phyloP scores from a whole-genome alignment of 1,140 invertebrate species.

The Plodia interpunctella region DNA sequence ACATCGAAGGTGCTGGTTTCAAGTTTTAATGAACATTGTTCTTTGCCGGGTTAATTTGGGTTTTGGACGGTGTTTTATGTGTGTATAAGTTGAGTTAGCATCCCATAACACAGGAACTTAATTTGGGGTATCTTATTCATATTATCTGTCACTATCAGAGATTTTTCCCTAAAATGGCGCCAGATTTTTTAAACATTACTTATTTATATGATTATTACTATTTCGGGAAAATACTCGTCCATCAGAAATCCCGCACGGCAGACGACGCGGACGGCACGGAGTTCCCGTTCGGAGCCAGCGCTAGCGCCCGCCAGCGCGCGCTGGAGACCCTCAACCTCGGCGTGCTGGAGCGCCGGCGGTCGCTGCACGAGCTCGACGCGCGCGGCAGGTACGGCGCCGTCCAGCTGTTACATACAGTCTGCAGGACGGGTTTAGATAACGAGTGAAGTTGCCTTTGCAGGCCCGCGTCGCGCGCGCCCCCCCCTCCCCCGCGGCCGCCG shows the following conservation, averaged over 20 bases:
- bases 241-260: not conserved
- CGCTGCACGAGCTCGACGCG: constrained; percentile 1
- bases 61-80: too few species aligned
- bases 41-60: too few species aligned
- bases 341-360: constrained; percentile 36
- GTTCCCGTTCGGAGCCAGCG: constrained; percentile 20
- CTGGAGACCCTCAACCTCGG: constrained; percentile 60
- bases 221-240: not conserved
- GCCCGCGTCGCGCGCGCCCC: constrained; percentile 13
- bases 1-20: too few species aligned
- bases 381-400: not conserved
- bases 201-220: not conserved
- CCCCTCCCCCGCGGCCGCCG: constrained; percentile 13
- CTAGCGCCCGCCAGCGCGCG: not conserved
- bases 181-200: too few species aligned
- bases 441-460: not conserved
- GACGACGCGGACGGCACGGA: not conserved
- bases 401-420: too few species aligned
- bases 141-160: too few species aligned
- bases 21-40: too few species aligned
- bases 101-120: too few species aligned
- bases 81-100: too few species aligned
- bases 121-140: too few species aligned
- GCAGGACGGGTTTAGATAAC: too few species aligned
- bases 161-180: too few species aligned